These are phyloP conservation scores for Merodon equestris DNA, from an alignment of 2,888 invertebrate species.

Conservation along the genomic window DNA sequence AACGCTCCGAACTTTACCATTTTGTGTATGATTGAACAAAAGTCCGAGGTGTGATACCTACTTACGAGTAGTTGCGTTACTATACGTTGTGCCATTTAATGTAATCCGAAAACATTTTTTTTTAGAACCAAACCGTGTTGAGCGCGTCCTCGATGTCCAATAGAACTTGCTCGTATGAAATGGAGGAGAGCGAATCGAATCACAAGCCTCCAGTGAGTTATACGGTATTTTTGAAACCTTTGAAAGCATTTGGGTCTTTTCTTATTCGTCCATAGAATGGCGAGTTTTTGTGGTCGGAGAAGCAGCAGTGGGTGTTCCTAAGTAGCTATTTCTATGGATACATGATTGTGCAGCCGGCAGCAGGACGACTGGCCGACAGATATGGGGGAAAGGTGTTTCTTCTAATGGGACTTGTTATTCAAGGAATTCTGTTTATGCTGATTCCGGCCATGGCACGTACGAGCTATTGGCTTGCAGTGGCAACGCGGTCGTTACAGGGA, in stretches of 20 bases:
- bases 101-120: not conserved
- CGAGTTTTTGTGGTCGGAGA: conserved; percentile 81
- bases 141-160: not conserved
- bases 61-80: no score
- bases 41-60: conserved; percentile 33
- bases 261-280: conserved; percentile 71
- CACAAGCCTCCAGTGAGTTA: conserved; percentile 60
- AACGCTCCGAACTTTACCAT: conserved; percentile 81
- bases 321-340: conserved; percentile 81
- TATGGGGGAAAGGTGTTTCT: conserved; percentile 78
- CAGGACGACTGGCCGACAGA: conserved; percentile 77
- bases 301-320: conserved; percentile 80
- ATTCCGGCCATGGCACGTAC: conserved; percentile 79
- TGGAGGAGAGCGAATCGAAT: conserved; percentile 20
- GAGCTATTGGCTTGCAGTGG: conserved; percentile 76
- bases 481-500: conserved; percentile 79
- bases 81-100: no score
- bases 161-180: conserved; percentile 17
- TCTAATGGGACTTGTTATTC: conserved; percentile 74
- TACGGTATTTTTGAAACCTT: not conserved
- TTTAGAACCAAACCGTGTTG: conserved; percentile 27
- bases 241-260: no score
- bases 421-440: conserved; percentile 78
- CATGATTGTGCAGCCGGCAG: conserved; percentile 76
- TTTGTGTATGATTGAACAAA: conserved; percentile 81